A percentile compares a stretch with the other conserved stretches of the same genome.
Evolutionary conservation across 2,797 vertebrate genomes (phyloP).

Genomic region (Aulostomus chinensis): DNA sequence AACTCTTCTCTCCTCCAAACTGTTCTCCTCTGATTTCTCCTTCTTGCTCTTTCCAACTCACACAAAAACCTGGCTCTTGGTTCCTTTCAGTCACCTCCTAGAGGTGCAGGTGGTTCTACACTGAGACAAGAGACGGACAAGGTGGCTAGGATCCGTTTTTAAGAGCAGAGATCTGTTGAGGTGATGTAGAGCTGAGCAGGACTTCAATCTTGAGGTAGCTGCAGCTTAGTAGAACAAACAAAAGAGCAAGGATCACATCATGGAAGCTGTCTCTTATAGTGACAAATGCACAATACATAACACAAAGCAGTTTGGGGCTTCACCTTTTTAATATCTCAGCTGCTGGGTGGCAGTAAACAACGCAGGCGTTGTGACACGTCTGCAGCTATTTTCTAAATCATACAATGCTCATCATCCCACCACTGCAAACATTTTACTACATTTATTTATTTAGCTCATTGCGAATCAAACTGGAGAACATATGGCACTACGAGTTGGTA

Average conservation of each 20-base stretch:
- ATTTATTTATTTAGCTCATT: not conserved
- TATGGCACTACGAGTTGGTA: not conserved
- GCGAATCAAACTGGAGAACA: conserved; percentile 1
- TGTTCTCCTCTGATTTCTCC: conserved; percentile 37
- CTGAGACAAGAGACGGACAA: conserved; percentile 48
- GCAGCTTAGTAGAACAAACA: conserved; percentile 20
- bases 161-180: conserved; percentile 31
- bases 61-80: conserved; percentile 51
- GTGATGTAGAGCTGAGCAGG: conserved; percentile 33
- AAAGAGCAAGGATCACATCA: conserved; percentile 15
- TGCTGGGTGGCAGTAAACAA: conserved; percentile 25
- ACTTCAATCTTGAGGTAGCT: conserved; percentile 25
- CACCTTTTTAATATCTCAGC: conserved; percentile 24
- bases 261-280: not conserved
- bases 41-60: conserved; percentile 54
- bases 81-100: conserved; percentile 55
- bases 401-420: conserved; percentile 11
- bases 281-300: no score
- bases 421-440: not conserved
- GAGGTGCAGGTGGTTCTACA: conserved; percentile 30
- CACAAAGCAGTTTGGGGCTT: conserved; percentile 8
- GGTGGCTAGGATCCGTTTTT: conserved; percentile 37
- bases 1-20: conserved; percentile 27
- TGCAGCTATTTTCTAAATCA: conserved; percentile 43
- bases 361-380: conserved; percentile 48